Evolutionary conservation across 2,797 vertebrate species (phyloP).

Genomic region (Cygnus olor): DNA sequence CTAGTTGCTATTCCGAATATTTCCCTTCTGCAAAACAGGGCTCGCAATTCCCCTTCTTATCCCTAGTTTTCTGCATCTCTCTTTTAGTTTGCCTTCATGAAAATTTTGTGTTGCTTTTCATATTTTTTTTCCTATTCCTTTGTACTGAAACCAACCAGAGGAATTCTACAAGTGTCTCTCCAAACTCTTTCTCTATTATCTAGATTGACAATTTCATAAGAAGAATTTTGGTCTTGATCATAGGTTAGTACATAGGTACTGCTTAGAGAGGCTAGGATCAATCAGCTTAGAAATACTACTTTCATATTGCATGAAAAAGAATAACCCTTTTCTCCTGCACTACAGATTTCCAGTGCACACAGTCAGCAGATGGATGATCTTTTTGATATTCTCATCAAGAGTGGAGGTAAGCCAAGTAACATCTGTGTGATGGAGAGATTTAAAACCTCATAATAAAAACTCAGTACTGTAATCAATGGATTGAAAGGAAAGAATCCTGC

Average conservation of each 20-base stretch:
- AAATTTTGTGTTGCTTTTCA: neutral
- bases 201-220: neutral
- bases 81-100: neutral
- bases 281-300: neutral
- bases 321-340: conserved; percentile 36
- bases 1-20: neutral
- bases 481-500: neutral
- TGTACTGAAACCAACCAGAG: neutral
- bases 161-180: neutral
- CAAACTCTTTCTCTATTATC: neutral
- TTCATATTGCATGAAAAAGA: neutral
- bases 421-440: neutral
- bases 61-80: neutral
- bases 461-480: neutral
- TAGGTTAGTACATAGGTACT: neutral
- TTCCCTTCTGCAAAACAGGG: neutral
- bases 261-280: neutral
- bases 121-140: neutral
- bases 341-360: conserved; percentile 85
- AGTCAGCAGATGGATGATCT: conserved; percentile 99
- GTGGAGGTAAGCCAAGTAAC: conserved; percentile 85
- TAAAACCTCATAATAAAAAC: neutral
- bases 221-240: neutral
- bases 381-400: conserved; percentile 97
- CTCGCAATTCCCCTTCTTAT: neutral